Percentiles rank a stretch among this genome's conserved stretches.
Evolutionary conservation across 2,888 invertebrate species (phyloP).

Genomic region (Drosophila subsilvestris): DNA sequence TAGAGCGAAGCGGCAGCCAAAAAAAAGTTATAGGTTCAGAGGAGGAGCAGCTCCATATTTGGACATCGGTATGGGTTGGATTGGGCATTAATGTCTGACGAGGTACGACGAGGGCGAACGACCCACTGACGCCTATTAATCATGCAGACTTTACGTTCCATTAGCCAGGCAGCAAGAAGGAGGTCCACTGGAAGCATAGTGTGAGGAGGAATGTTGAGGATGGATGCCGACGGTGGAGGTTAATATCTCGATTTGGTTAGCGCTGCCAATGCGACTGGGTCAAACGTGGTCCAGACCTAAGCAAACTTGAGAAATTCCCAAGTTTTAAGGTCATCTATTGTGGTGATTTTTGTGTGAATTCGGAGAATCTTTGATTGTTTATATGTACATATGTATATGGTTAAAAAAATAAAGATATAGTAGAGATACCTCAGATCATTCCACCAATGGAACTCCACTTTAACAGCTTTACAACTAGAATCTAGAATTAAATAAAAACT

Average conservation of each 20-base stretch:
- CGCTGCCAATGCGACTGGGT: conserved; percentile 17
- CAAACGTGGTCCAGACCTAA: conserved; percentile 17
- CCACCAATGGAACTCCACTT: too few relatives aligned
- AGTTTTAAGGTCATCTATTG: too few relatives aligned
- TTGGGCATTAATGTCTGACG: conserved; percentile 66
- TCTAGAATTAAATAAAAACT: too few relatives aligned
- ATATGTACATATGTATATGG: too few relatives aligned
- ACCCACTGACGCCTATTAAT: conserved; percentile 78
- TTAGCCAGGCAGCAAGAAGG: conserved; percentile 59
- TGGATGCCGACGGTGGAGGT: neutral
- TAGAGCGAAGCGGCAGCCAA: conserved; percentile 55
- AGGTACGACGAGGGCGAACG: conserved; percentile 53
- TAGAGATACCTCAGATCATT: too few relatives aligned
- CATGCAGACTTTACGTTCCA: conserved; percentile 77
- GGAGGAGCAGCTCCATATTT: conserved; percentile 1
- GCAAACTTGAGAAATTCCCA: neutral
- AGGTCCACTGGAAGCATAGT: conserved; percentile 7
- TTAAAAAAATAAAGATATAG: too few relatives aligned
- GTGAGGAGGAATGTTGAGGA: conserved; percentile 1
- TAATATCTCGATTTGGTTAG: conserved; percentile 25
- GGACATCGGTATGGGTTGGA: conserved; percentile 1
- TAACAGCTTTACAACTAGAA: too few relatives aligned
- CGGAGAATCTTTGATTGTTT: neutral
- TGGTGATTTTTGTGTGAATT: neutral
- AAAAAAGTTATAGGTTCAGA: conserved; percentile 27